Base-by-base conservation (phyloP, 2,113 vertebrate species). In the Sinocyclocheilus grahami region DNA sequence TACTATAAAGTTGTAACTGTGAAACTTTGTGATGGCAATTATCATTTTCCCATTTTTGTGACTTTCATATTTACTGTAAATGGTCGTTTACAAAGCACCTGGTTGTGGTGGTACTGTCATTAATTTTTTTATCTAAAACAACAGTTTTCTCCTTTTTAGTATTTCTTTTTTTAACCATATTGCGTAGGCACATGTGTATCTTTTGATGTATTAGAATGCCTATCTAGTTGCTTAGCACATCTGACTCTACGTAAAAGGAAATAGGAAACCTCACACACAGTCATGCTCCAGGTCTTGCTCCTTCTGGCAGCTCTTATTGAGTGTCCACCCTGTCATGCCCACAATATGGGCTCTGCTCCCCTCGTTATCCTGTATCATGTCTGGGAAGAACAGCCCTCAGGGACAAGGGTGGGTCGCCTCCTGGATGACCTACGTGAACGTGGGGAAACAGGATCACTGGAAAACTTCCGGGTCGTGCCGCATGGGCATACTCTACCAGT, bases 391-490 rank as follows among this genome's bases (percentile, higher is more conserved):
- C 96, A 96, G 88, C 94, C 92, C 0, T 65, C 84, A 0, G 97
- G 96, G 14, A 97, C 97, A 0, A 89, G 90, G 91, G 95, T 99
- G 51, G 97, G 97, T 85, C 93, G 91, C 0, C 92, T 99, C 92
- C 90, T 94, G 0, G 93, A 94, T 82, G 95, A 96, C 89, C 94
- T 97, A 0, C 95, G 95, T 37, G 91, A 93, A 71, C 92, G 91
- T 0, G 93, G 95, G 8, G 94, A 93, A 3, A 89, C 22, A 0
- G 92, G 94, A 24, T 55, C 79, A 0, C 90, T 85, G 0, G 95
- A 95, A 71, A 87, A 95, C 67, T 99, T 98, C 92, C 96, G 96
- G 91, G 90, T 97, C 84, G 92, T 97, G 88, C 96, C 97, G 87
- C 95, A 95, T 30, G 94, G 95, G 0, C 88, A 92, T 46, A 87